These are phyloP conservation scores for Mobula hypostoma DNA, from an alignment of 2,113 vertebrate genomes.

Conservation along the genomic window DNA sequence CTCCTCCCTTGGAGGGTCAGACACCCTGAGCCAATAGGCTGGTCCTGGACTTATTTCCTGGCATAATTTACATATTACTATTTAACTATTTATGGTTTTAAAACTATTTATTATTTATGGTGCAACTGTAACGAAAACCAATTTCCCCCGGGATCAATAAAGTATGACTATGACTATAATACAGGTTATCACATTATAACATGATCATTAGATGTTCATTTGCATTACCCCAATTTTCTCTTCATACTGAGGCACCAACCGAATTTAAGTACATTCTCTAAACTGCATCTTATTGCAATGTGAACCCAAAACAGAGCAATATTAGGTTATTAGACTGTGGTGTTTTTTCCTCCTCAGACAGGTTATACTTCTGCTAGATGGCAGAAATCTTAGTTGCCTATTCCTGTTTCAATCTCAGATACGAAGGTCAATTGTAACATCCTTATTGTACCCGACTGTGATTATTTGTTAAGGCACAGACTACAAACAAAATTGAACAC, in stretches of 20 bases:
- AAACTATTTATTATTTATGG: too few relatives aligned
- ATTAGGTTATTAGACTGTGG: background rate
- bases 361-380: background rate
- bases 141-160: too few relatives aligned
- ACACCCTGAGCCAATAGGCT: too few relatives aligned
- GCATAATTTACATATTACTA: too few relatives aligned
- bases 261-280: background rate
- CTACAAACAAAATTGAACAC: background rate
- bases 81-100: too few relatives aligned
- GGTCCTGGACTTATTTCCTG: too few relatives aligned
- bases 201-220: background rate
- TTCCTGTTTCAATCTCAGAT: background rate
- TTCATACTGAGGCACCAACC: background rate
- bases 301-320: background rate
- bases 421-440: background rate
- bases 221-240: background rate
- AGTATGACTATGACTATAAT: too few relatives aligned
- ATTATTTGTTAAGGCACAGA: background rate
- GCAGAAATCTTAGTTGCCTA: background rate
- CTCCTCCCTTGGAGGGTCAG: too few relatives aligned
- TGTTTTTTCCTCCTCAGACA: background rate
- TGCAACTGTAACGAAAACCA: too few relatives aligned
- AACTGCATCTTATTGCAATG: background rate
- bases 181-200: background rate
- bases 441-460: background rate